phyloP scores from a whole-genome alignment of 2,797 vertebrate species.

The Cryptoprocta ferox region DNA sequence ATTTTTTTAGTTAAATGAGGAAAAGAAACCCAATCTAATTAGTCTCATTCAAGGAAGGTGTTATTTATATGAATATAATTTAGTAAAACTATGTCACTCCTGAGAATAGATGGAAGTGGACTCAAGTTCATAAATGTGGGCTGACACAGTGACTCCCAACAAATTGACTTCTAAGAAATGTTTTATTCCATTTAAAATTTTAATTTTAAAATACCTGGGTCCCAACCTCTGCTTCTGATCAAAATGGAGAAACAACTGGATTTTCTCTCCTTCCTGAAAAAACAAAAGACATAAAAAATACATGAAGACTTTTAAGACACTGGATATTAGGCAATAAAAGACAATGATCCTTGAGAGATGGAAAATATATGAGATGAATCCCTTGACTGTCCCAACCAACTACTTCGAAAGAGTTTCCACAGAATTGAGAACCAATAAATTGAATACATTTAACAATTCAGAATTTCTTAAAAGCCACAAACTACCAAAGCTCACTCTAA shows the following conservation, averaged over 20 bases:
- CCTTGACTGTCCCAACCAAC: background rate
- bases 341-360: background rate
- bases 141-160: background rate
- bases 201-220: background rate
- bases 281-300: background rate
- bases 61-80: background rate
- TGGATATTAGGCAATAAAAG: background rate
- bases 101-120: background rate
- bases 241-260: background rate
- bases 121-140: background rate
- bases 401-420: background rate
- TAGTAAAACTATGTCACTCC: background rate
- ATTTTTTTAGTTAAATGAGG: background rate
- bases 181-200: background rate
- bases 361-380: background rate
- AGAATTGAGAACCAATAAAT: background rate
- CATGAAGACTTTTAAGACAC: background rate
- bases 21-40: background rate
- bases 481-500: background rate
- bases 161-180: background rate
- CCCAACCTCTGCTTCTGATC: background rate
- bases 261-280: background rate
- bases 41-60: background rate
- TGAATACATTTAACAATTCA: background rate
- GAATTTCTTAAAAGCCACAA: background rate